Evolutionary conservation across 2,113 vertebrate species (phyloP).

Genomic region (Odontophorus gujanensis): DNA sequence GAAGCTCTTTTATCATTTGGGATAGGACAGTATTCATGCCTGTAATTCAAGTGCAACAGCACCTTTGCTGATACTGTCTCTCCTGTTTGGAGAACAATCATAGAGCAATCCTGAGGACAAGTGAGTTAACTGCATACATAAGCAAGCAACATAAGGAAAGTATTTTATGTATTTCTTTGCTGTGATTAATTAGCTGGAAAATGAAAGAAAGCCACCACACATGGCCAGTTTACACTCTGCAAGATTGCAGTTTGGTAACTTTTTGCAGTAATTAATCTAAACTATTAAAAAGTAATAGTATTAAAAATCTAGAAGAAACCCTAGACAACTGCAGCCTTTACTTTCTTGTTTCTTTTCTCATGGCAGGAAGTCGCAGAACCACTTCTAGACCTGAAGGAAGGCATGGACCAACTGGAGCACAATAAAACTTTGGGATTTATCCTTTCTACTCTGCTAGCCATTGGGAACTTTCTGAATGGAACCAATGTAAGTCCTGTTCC

Average conservation of each 20-base stretch:
- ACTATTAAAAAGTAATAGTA: not conserved
- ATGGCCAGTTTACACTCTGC: not conserved
- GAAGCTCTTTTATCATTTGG: not conserved
- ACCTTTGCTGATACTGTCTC: not conserved
- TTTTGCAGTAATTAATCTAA: slow-evolving; percentile 49
- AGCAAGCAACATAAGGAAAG: slow-evolving; percentile 26
- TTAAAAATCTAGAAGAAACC: not conserved
- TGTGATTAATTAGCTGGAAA: slow-evolving; percentile 42
- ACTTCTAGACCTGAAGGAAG: slow-evolving; percentile 96
- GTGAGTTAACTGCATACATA: not conserved
- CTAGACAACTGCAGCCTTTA: not conserved
- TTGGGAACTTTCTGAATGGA: slow-evolving; percentile 98
- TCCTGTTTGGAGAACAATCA: not conserved
- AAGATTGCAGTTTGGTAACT: slow-evolving; percentile 15
- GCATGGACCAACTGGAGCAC: slow-evolving; percentile 97
- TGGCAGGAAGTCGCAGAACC: slow-evolving; percentile 95
- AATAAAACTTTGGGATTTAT: slow-evolving; percentile 94
- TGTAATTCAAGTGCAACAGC: not conserved
- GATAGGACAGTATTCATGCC: not conserved
- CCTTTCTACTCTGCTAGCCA: slow-evolving; percentile 92
- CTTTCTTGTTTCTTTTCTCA: slow-evolving; percentile 37
- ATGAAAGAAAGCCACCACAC: slow-evolving; percentile 21
- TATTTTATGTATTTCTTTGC: slow-evolving; percentile 23
- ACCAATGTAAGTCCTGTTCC: slow-evolving; percentile 87
- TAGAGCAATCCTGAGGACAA: not conserved